Percentiles rank a stretch among this genome's conserved stretches.
These are phyloP conservation scores for Zaprionus taronus DNA, from an alignment of 1,140 invertebrate species.

Conservation along the genomic window DNA sequence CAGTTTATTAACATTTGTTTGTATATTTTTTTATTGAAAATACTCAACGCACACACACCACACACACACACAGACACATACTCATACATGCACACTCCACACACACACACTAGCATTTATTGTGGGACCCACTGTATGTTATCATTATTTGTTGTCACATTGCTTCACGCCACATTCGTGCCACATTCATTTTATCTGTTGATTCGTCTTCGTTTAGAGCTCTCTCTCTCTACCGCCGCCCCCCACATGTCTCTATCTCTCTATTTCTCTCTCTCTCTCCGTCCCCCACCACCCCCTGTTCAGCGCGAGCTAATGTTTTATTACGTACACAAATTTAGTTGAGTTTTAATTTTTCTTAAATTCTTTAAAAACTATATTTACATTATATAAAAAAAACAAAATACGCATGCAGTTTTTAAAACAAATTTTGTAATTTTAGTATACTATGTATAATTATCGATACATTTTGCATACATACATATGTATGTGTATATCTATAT, in stretches of 20 bases:
- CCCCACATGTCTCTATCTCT: constrained; percentile 12
- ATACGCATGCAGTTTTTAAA: constrained; percentile 80
- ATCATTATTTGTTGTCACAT: constrained; percentile 39
- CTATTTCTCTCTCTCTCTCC: background rate
- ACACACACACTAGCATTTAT: constrained; percentile 10
- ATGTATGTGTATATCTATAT: constrained; percentile 41
- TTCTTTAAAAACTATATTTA: constrained; percentile 58
- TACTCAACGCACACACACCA: constrained; percentile 8
- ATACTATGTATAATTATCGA: constrained; percentile 57
- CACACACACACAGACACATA: background rate
- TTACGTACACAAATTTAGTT: constrained; percentile 55
- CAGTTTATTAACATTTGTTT: constrained; percentile 20
- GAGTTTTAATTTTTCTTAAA: constrained; percentile 47
- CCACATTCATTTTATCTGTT: constrained; percentile 46
- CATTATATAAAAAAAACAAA: constrained; percentile 47
- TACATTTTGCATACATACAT: constrained; percentile 44
- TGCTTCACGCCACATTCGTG: constrained; percentile 33
- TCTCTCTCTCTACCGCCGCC: constrained; percentile 32
- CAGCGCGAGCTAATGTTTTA: constrained; percentile 72
- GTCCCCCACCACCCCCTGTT: background rate
- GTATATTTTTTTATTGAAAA: constrained; percentile 41
- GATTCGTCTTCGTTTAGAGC: constrained; percentile 58
- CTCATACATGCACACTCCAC: constrained; percentile 8
- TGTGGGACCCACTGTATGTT: constrained; percentile 34
- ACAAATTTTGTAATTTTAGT: constrained; percentile 70